These are phyloP conservation scores for Halcyon senegalensis DNA, from an alignment of 2,113 vertebrate species.

Conservation along the genomic window DNA sequence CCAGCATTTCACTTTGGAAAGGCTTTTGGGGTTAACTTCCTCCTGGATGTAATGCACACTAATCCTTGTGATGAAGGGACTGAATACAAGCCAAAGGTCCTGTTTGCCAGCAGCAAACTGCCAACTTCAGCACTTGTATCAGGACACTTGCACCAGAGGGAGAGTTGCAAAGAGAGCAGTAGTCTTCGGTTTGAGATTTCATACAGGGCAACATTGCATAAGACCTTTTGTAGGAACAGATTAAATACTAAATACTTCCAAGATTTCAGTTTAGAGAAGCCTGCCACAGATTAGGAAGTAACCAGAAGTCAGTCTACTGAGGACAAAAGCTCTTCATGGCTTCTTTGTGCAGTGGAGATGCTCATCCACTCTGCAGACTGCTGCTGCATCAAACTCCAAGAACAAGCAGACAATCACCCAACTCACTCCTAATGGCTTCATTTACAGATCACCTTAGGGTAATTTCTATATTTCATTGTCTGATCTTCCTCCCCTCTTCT, in stretches of 20 bases:
- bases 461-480: background rate
- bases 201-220: background rate
- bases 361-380: background rate
- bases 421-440: background rate
- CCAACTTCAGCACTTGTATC: background rate
- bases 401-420: background rate
- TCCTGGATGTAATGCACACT: slow-evolving; percentile 29
- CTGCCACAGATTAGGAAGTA: background rate
- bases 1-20: background rate
- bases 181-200: background rate
- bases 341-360: background rate
- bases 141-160: background rate
- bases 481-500: background rate
- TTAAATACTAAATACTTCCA: background rate
- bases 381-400: background rate
- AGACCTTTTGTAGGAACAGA: background rate
- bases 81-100: slow-evolving; percentile 53
- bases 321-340: background rate
- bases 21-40: slow-evolving; percentile 52
- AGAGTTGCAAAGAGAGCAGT: background rate
- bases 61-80: slow-evolving; percentile 45
- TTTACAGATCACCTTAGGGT: background rate
- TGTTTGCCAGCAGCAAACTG: slow-evolving; percentile 36
- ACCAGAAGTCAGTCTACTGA: background rate
- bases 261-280: background rate